Percentiles rank a stretch among this genome's conserved stretches.
phyloP scores from a whole-genome alignment of 2,888 invertebrate genomes.

The Leucophenga montana region DNA sequence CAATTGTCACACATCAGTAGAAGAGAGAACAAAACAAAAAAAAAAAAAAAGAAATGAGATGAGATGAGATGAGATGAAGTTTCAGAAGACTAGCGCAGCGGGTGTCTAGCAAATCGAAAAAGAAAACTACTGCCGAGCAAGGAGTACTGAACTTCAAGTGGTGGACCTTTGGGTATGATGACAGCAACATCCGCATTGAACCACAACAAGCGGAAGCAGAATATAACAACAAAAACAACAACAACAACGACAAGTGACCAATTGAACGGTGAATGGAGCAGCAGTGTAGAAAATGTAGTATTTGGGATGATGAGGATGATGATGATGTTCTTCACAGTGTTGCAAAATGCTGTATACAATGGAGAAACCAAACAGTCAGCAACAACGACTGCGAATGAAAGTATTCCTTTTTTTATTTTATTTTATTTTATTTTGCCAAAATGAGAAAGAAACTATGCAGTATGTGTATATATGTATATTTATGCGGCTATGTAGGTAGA shows the following conservation, averaged over 20 bases:
- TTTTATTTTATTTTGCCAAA: no score
- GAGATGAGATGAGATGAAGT: not conserved
- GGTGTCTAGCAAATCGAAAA: no score
- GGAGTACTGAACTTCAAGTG: conserved; percentile 16
- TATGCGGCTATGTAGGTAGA: no score
- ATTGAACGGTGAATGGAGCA: not conserved
- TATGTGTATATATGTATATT: no score
- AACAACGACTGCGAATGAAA: no score
- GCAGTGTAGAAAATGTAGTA: not conserved
- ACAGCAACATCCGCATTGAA: conserved; percentile 44
- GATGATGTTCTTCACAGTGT: not conserved
- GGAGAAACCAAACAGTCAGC: no score
- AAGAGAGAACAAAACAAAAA: no score
- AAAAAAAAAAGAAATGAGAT: no score
- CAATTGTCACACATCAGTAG: conserved; percentile 8
- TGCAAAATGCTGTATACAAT: not conserved
- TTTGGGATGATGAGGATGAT: not conserved
- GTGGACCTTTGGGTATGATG: not conserved
- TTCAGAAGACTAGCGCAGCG: no score
- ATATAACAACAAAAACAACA: conserved; percentile 30
- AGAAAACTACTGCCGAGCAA: no score
- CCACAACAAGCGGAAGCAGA: conserved; percentile 52
- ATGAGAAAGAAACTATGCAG: not conserved
- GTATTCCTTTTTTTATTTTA: no score
- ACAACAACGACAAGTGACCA: not conserved